These are phyloP conservation scores for Lysandra coridon DNA, from an alignment of 2,888 invertebrate species.

Conservation along the genomic window DNA sequence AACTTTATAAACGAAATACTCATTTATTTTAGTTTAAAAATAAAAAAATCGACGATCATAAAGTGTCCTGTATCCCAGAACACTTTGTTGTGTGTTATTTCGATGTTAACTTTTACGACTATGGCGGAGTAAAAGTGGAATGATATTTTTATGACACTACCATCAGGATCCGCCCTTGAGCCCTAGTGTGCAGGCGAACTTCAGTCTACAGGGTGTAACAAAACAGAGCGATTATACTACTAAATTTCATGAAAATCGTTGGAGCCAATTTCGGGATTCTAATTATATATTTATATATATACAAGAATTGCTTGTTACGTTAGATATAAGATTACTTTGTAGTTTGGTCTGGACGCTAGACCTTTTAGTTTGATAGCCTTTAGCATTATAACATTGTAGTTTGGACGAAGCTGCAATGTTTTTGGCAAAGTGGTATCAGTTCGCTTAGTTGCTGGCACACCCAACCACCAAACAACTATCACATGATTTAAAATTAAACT, in stretches of 20 bases:
- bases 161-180: neutral
- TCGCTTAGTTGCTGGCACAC: neutral
- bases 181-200: neutral
- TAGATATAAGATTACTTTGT: too few species aligned
- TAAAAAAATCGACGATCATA: neutral
- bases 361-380: neutral
- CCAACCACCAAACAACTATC: neutral
- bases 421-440: neutral
- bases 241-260: too few species aligned
- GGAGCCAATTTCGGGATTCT: too few species aligned
- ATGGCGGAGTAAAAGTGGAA: neutral
- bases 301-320: too few species aligned
- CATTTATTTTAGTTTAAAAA: neutral
- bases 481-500: too few species aligned
- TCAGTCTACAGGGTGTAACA: too few species aligned
- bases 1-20: too few species aligned
- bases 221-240: too few species aligned
- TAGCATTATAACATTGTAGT: neutral
- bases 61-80: neutral
- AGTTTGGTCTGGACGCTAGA: too few species aligned
- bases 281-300: too few species aligned
- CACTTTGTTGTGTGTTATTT: constrained; percentile 5
- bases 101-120: constrained; percentile 1
- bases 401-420: neutral
- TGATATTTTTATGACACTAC: constrained; percentile 6